phyloP scores from a whole-genome alignment of 2,113 vertebrate species.

The Odocoileus virginianus region DNA sequence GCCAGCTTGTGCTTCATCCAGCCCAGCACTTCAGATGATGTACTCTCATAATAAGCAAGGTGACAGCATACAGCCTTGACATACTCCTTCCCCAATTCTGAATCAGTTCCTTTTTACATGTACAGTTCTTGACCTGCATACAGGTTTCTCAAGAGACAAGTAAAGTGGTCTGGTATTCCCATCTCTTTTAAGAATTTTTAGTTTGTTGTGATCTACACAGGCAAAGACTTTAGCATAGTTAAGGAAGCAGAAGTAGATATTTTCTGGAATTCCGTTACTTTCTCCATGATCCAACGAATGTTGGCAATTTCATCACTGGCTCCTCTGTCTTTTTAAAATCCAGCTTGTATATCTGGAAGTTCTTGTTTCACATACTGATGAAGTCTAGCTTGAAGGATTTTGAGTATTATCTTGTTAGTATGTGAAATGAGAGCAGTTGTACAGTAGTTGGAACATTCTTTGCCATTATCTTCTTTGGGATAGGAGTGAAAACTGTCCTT shows the following conservation, averaged over 20 bases:
- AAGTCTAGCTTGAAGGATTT: background rate
- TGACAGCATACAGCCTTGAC: background rate
- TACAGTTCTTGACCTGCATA: background rate
- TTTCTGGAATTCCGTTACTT: background rate
- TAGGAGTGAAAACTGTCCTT: background rate
- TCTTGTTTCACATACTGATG: background rate
- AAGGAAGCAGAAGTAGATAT: background rate
- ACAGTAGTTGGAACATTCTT: background rate
- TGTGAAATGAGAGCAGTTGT: background rate
- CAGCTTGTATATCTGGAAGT: background rate
- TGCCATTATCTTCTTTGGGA: background rate
- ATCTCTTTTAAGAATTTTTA: background rate
- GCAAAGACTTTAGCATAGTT: background rate
- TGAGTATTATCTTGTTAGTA: background rate
- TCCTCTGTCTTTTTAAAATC: background rate
- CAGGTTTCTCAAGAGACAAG: background rate
- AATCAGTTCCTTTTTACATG: background rate
- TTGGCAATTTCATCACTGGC: background rate
- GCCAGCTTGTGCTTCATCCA: background rate
- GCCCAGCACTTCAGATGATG: background rate
- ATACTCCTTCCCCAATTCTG: background rate
- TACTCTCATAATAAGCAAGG: background rate
- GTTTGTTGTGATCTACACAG: background rate
- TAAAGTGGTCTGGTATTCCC: background rate
- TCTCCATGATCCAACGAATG: background rate